These are phyloP conservation scores for Coregonus ussuriensis DNA, from an alignment of 2,797 vertebrate species.

Conservation along the genomic window DNA sequence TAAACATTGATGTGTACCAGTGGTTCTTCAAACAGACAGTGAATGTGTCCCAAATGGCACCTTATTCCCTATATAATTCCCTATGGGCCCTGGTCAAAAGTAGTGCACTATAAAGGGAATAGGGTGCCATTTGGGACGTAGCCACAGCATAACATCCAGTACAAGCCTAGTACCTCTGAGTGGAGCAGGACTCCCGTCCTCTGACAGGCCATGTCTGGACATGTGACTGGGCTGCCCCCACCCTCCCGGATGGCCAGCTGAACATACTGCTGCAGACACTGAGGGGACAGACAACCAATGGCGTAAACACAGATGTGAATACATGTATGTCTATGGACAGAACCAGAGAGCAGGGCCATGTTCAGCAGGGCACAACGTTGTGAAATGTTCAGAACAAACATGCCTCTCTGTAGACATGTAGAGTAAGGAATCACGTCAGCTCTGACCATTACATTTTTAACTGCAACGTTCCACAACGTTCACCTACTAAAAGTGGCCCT, in stretches of 20 bases:
- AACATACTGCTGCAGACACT: slow-evolving; percentile 94
- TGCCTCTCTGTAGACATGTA: background rate
- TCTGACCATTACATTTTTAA: background rate
- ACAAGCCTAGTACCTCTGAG: slow-evolving; percentile 82
- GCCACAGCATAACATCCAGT: background rate
- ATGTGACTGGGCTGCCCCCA: slow-evolving; percentile 90
- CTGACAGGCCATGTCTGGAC: slow-evolving; percentile 89
- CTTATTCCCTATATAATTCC: background rate
- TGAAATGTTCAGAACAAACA: background rate
- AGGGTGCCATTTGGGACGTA: too few species aligned
- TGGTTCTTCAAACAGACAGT: background rate
- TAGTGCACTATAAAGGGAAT: background rate
- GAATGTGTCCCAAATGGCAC: too few species aligned
- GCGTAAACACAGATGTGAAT: slow-evolving; percentile 20
- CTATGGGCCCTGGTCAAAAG: too few species aligned
- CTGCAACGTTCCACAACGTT: background rate
- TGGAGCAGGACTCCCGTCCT: slow-evolving; percentile 83
- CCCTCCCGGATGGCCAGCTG: slow-evolving; percentile 87
- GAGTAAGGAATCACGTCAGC: background rate
- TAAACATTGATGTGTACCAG: background rate
- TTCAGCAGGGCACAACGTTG: too few species aligned
- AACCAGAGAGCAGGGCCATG: background rate
- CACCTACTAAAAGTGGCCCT: background rate
- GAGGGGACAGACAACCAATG: slow-evolving; percentile 39
- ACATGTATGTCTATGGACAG: too few species aligned